Percentiles rank a stretch among this genome's conserved stretches.
Evolutionary conservation across 35 echinoderm and acorn worm genomes (phyloP).

Genomic region (Lytechinus pictus): DNA sequence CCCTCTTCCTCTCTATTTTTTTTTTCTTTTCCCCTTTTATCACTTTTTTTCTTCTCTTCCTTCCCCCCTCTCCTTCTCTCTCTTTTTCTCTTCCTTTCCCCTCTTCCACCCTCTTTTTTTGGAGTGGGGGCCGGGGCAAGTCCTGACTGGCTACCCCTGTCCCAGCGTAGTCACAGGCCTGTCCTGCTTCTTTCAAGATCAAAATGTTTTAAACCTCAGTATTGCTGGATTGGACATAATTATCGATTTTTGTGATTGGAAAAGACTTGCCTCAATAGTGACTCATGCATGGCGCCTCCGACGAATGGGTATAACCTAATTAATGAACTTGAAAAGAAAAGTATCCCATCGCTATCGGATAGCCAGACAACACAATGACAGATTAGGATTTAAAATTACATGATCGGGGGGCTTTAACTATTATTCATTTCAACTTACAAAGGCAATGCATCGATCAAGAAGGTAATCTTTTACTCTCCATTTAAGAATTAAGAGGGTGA

Average conservation of each 20-base stretch:
- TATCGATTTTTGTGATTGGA: not conserved
- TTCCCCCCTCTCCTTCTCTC: no score
- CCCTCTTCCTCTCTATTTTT: no score
- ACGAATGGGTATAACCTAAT: not conserved
- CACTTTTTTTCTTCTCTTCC: no score
- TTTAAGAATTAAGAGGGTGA: not conserved
- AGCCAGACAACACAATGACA: no score
- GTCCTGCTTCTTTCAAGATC: not conserved
- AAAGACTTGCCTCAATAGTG: not conserved
- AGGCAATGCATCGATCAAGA: not conserved
- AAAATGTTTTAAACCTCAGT: not conserved
- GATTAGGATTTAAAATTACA: not conserved
- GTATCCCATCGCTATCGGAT: not conserved
- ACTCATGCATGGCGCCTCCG: not conserved
- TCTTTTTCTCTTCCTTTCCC: no score
- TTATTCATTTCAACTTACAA: not conserved
- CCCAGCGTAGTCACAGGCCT: not conserved
- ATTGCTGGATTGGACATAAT: not conserved
- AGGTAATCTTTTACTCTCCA: not conserved
- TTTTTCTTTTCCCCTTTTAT: no score
- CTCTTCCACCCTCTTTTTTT: no score
- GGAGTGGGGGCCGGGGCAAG: no score
- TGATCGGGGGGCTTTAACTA: not conserved
- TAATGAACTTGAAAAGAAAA: not conserved
- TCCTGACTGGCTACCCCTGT: not conserved